Evolutionary conservation across 2,888 invertebrate species (phyloP), one percentile per base, ranked within the genome.

Genomic region (Temnothorax rugatulus): DNA sequence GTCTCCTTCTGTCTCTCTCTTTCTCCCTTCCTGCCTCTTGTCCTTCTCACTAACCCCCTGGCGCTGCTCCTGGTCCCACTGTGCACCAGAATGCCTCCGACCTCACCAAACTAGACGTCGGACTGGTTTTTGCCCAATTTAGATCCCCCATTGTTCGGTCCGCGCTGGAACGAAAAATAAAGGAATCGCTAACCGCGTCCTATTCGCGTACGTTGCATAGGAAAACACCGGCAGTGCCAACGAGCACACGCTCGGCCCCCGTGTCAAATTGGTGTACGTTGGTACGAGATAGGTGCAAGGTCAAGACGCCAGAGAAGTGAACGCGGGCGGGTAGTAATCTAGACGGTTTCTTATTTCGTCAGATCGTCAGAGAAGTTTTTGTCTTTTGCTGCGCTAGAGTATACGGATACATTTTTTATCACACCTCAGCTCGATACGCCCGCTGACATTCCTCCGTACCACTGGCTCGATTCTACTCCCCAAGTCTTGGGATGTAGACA

Each of bases 51-150:
- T 57, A 54, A 68, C 52, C 29, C 79, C 69, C 68, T 83, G 52
- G 34, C 69, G 61, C n/a, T 69, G 44, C 79, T 69, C 25, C 61
- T 83, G 61, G 50, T 83, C 47, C 83, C 52, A 76, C 52, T 69
- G 52, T 57, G 77, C 83, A 68, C 68, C 84, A 82, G 83, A 87
- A 90, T 90, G 88, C 89, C 88, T 91, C 74, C 89, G 84, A 90
- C 84, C 91, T 91, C 88, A 89, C 88, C 90, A 88, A 92, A 90
- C 91, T 92, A 91, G 92, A 92, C 91, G 89, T 87, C 89, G 88
- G 91, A 93, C 93, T 92, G 92, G 93, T 93, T 93, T 92, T 91
- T 92, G 91, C 88, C 89, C 92, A 92, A 93, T 93, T 93, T 91
- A 90, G 91, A 90, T 90, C 87, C 89, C 86, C 91, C 89, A 92